phyloP scores from a whole-genome alignment of 92 coral and sea anemone species.

The Montipora capitata region DNA sequence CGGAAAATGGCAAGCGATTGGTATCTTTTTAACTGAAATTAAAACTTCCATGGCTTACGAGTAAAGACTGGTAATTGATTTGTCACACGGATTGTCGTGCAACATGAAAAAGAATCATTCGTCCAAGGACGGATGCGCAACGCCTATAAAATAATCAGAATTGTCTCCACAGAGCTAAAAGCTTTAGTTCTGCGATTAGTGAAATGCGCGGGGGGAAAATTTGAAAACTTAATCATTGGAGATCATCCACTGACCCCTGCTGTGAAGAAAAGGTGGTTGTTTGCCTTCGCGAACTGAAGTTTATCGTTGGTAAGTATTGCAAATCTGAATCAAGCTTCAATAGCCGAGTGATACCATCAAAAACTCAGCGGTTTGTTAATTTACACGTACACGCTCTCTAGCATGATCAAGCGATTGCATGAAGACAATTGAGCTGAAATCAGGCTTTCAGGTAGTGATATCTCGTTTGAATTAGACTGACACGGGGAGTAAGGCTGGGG shows the following conservation, averaged over 20 bases:
- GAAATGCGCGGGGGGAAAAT: neutral
- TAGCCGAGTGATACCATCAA: neutral
- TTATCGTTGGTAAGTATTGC: neutral
- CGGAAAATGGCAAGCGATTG: neutral
- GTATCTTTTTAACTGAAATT: neutral
- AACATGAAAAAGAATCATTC: slow-evolving; percentile 9
- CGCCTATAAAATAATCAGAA: slow-evolving; percentile 13
- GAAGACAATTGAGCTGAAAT: neutral
- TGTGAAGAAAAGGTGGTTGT: slow-evolving; percentile 25
- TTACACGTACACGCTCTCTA: neutral
- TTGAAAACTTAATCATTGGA: neutral
- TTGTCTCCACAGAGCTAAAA: neutral
- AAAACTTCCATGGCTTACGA: too few species aligned
- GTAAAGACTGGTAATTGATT: neutral
- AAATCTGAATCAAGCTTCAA: neutral
- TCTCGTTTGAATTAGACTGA: neutral
- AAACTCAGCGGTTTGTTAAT: too few species aligned
- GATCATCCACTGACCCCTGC: slow-evolving; percentile 5
- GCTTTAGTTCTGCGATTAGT: neutral
- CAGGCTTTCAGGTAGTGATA: neutral
- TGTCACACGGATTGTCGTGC: neutral
- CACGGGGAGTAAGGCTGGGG: neutral
- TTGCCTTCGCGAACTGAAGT: neutral
- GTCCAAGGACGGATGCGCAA: neutral
- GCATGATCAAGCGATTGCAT: neutral